Conservation (phyloP, 1,140 invertebrate species). For the Euura lappo region DNA sequence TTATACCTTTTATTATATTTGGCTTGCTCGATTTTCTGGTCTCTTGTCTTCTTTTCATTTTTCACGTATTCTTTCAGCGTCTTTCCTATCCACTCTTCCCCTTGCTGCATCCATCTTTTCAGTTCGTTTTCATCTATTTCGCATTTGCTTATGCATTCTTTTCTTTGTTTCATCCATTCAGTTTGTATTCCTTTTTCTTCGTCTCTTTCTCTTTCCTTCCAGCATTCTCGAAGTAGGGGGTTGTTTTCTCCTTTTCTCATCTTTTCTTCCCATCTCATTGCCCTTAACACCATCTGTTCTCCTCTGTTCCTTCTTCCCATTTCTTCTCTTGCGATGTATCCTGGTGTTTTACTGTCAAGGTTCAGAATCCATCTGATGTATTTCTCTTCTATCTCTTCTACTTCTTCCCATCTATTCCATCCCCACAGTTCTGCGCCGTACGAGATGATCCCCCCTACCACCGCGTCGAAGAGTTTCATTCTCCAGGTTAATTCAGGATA, state of each 20-base stretch:
- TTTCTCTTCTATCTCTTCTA: conserved; percentile 15
- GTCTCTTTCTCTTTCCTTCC: conserved; percentile 11
- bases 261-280: conserved; percentile 6
- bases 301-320: conserved; percentile 2
- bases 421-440: conserved; percentile 18
- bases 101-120: conserved; percentile 11
- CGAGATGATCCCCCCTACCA: conserved; percentile 8
- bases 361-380: conserved; percentile 18
- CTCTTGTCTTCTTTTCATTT: too few species aligned
- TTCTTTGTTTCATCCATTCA: not conserved
- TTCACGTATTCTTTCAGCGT: too few species aligned
- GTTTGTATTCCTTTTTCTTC: not conserved
- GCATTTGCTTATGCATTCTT: not conserved
- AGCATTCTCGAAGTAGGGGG: conserved; percentile 12
- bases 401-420: conserved; percentile 4
- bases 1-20: too few species aligned
- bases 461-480: conserved; percentile 13
- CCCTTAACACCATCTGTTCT: not conserved
- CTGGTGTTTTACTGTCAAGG: conserved; percentile 7
- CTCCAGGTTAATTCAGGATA: conserved; percentile 8
- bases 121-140: conserved; percentile 11
- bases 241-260: conserved; percentile 9
- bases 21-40: too few species aligned
- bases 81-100: not conserved
- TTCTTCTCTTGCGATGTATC: conserved; percentile 20